These are phyloP conservation scores for Epirrhoe tristata DNA, from an alignment of 2,888 invertebrate species.

Conservation along the genomic window DNA sequence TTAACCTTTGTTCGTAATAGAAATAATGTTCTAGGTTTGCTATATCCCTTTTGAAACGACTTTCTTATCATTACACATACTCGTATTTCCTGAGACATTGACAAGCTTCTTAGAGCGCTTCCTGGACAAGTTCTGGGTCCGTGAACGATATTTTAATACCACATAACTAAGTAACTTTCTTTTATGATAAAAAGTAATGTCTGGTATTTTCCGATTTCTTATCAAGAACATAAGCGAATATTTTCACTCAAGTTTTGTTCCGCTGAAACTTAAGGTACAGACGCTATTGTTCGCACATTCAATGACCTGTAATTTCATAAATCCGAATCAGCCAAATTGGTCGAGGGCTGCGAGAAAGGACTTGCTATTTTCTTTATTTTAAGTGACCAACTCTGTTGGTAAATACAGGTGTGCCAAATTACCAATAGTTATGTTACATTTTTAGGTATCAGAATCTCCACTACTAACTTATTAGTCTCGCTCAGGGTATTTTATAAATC, in stretches of 20 bases:
- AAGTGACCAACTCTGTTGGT: slow-evolving; percentile 13
- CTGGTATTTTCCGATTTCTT: slow-evolving; percentile 48
- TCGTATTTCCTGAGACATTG: slow-evolving; percentile 57
- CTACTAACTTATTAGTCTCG: neutral
- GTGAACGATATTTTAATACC: slow-evolving; percentile 48
- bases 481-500: neutral
- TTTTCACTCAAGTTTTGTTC: slow-evolving; percentile 32
- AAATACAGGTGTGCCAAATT: slow-evolving; percentile 6
- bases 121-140: slow-evolving; percentile 55
- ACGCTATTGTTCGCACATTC: slow-evolving; percentile 59
- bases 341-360: slow-evolving; percentile 48
- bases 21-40: slow-evolving; percentile 33
- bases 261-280: slow-evolving; percentile 45
- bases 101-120: slow-evolving; percentile 62
- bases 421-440: slow-evolving; percentile 3
- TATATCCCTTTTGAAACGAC: slow-evolving; percentile 35
- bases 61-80: slow-evolving; percentile 58
- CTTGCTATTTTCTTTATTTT: slow-evolving; percentile 14
- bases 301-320: slow-evolving; percentile 62
- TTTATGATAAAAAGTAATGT: slow-evolving; percentile 54
- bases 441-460: slow-evolving; percentile 7
- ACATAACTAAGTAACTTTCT: slow-evolving; percentile 59
- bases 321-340: slow-evolving; percentile 59
- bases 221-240: slow-evolving; percentile 38
- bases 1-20: slow-evolving; percentile 35